phyloP scores from a whole-genome alignment of 2,797 vertebrate genomes.

The Gambelia wislizenii region DNA sequence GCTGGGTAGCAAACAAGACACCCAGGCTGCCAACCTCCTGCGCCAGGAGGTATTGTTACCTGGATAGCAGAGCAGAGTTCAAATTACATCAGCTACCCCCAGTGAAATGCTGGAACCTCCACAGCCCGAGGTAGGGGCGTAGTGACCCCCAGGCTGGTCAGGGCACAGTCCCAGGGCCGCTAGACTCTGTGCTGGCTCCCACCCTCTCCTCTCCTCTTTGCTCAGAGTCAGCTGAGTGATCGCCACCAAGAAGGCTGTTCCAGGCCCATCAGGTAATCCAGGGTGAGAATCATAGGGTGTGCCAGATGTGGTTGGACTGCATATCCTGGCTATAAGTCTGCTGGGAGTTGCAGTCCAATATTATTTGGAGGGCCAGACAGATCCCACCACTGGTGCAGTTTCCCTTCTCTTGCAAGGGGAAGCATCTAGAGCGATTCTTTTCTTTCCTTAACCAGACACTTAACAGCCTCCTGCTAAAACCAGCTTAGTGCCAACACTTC shows the following conservation, averaged over 20 bases:
- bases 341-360: no score
- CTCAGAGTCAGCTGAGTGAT: neutral
- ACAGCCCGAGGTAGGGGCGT: neutral
- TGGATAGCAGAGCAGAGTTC: neutral
- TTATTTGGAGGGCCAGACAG: no score
- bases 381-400: no score
- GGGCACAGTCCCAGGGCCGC: no score
- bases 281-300: no score
- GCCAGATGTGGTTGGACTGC: no score
- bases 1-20: neutral
- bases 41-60: neutral
- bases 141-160: no score
- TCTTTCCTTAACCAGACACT: neutral
- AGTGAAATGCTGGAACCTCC: neutral
- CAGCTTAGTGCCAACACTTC: neutral
- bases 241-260: no score
- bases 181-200: no score
- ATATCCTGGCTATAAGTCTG: no score
- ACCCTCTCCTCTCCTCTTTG: neutral
- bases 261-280: no score
- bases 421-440: neutral
- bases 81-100: neutral
- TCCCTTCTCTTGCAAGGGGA: neutral
- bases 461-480: neutral
- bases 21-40: neutral